Base-by-base conservation (phyloP, 2,888 invertebrate species). In the Parelbella ahira region DNA sequence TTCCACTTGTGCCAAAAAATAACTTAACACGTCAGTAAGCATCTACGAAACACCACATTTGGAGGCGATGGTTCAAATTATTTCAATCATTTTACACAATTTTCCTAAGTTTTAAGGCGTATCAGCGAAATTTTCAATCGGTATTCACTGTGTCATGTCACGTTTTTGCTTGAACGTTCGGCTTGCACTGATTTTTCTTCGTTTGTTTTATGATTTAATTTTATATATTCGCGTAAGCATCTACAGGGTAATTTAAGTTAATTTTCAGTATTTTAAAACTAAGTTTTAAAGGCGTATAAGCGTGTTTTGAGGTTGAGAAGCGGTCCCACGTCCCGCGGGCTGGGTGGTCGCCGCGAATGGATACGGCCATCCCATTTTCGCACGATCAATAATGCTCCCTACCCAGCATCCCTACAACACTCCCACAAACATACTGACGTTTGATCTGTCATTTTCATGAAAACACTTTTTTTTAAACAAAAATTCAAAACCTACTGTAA, bases 341-440 rank as follows among this genome's bases (percentile, higher is more conserved):
- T 68, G 74, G 75, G 73, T 76, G 78, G 64, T 73, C 76, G 78
- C 78, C 81, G 82, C 84, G 83, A 84, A 74, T 82, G 81, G 68
- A 70, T 74, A 76, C 77, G 75, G 75, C 84, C 79, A 82, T 83
- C 82, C 87, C 81, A 78, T 78, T 84, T 80, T 77, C 77, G 68
- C 81, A 63, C 83, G 88, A 88, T 88, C 88, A 88, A 88, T 88
- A 88, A 86, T 83, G 88, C 87, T 88, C 84, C 84, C 82, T 79
- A 71, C 79, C 82, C 88, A 88, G 87, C 88, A 82, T 88, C 88
- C 83, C 83, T 80, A 74, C 72, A 63, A 54, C 20, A 68, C 77
- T 71, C 67, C 66, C 71, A 78, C 72, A 70, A 69, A 69, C 62
- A 60, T 19, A 43, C 44, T 32, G 41, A 36, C 41, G 30, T 44